Conservation (phyloP, 92 coral and sea anemone species). For the Muricea muricata region DNA sequence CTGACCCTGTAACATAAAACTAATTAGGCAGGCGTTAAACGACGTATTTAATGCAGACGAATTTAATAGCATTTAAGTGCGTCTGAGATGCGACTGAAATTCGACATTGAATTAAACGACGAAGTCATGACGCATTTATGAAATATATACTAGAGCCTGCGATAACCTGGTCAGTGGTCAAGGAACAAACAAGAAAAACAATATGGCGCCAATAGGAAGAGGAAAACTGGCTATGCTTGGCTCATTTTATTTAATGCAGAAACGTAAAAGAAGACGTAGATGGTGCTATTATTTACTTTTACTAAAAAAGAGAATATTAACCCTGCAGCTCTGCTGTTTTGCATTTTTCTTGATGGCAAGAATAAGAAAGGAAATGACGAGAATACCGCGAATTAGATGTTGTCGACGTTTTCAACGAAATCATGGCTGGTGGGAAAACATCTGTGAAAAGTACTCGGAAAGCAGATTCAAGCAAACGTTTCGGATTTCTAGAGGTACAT, state of each 20-base stretch:
- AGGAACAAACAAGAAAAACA: not conserved
- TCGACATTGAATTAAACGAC: not conserved
- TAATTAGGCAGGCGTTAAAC: not conserved
- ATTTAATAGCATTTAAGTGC: not conserved
- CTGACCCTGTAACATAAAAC: too few relatives aligned
- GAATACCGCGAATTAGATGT: not conserved
- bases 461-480: constrained; percentile 62
- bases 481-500: constrained; percentile 52
- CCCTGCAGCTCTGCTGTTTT: not conserved
- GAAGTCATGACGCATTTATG: not conserved
- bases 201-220: not conserved
- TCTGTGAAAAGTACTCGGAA: constrained; percentile 49
- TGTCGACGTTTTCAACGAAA: constrained; percentile 45
- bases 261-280: not conserved
- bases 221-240: not conserved
- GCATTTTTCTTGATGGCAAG: not conserved
- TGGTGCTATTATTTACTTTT: not conserved
- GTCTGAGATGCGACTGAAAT: not conserved
- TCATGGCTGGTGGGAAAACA: constrained; percentile 43
- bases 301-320: not conserved
- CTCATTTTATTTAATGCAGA: not conserved
- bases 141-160: not conserved
- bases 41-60: not conserved
- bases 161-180: not conserved
- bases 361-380: not conserved